Base-by-base conservation (phyloP, 2,113 vertebrate genomes). In the Eptesicus fuscus region DNA sequence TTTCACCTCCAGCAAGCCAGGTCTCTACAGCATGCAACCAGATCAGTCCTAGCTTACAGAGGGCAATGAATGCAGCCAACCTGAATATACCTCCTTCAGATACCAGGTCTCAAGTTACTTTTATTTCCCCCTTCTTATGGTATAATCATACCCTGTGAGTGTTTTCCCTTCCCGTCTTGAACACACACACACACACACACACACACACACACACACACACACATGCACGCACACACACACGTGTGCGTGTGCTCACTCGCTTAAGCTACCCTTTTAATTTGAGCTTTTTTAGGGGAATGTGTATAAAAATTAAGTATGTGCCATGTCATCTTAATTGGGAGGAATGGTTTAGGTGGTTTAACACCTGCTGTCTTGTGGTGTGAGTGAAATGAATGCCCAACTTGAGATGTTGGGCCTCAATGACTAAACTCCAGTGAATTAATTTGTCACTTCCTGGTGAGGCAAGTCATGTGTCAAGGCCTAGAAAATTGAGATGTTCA, bases 71-170 rank as follows among this genome's bases (percentile, higher is more conserved):
- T 96, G 97, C 98, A 97, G 98, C 98, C 69, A 98, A 97, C 92
- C 97, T 98, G 96, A 98, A 98, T 59, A 97, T 98, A 97, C 98
- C 99, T 95, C 97, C 98, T 96, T 98, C 98, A 74, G 99, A 99
- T 96, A 98, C 98, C 98, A 99, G 99, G 99, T 99, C 96, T 97
- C 98, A 89, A 96, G 53, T 96, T 98, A 98, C 53, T 25, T 95
- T 98, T 98, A 25, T 96, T 97, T 74, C 93, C 94, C 80, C 49
- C 74, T 94, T 93, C 93, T 94, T 95, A 73, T 82, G 96, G 93
- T 98, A 84, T 96, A 90, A 96, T 89, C 88, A 96, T 49, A 87
- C 32, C 71, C 49, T 20, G 18, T 1, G 9, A 88, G 70, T 93
- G 83, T 95, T 96, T 85, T 96, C 76, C 63, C 59, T 74, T 82